Conservation (phyloP, 2,113 vertebrate species). For the Garra rufa region DNA sequence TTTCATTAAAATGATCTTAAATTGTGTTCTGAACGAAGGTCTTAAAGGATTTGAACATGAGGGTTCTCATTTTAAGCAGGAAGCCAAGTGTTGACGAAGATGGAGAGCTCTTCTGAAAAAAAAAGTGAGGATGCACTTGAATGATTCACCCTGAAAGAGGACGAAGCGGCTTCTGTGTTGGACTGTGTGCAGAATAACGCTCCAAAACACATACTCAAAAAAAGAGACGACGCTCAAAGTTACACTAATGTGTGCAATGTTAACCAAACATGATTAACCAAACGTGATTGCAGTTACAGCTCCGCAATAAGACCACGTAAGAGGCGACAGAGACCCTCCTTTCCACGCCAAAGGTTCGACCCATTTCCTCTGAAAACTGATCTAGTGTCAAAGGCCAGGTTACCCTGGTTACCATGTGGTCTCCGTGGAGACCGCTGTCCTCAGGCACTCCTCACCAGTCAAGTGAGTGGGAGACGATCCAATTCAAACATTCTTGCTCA, state of each 20-base stretch:
- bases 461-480: slow-evolving; percentile 37
- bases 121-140: neutral
- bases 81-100: neutral
- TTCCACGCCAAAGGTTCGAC: neutral
- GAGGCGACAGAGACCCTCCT: neutral
- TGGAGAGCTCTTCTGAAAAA: slow-evolving; percentile 13
- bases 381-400: slow-evolving; percentile 47
- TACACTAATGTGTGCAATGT: slow-evolving; percentile 22
- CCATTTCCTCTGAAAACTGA: slow-evolving; percentile 31
- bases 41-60: too few relatives aligned
- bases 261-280: slow-evolving; percentile 10
- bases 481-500: slow-evolving; percentile 31
- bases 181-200: neutral
- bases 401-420: slow-evolving; percentile 47
- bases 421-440: slow-evolving; percentile 49
- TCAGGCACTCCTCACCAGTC: slow-evolving; percentile 22
- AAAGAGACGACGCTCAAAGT: slow-evolving; percentile 1
- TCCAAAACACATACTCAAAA: neutral
- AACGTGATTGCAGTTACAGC: neutral
- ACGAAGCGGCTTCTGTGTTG: neutral
- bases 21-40: too few relatives aligned
- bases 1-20: too few relatives aligned
- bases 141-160: neutral
- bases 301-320: neutral
- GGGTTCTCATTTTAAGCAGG: neutral